phyloP scores from a whole-genome alignment of 30 jellyfish, hydroid and myxozoan species.

The Cassiopea andromeda region DNA sequence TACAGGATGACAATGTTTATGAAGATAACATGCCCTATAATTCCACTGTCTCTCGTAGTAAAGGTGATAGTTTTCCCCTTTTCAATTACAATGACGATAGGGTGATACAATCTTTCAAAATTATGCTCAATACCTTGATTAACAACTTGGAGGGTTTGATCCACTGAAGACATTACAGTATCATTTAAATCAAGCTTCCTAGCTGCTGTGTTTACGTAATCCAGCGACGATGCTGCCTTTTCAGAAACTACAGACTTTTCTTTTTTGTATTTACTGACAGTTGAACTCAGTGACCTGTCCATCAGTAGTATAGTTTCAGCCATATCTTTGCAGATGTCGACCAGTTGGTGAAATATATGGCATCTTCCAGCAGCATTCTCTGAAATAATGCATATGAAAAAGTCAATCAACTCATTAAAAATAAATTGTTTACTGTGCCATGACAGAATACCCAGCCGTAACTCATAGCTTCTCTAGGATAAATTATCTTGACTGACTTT shows the following conservation, averaged over 20 bases:
- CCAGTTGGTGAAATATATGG: conserved; percentile 91
- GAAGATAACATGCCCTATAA: too few relatives aligned
- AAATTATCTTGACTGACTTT: too few relatives aligned
- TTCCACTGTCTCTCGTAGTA: too few relatives aligned
- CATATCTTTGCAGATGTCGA: conserved; percentile 97
- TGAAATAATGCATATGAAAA: conserved; percentile 4
- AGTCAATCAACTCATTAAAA: neutral
- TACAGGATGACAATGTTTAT: too few relatives aligned
- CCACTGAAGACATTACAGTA: conserved; percentile 60
- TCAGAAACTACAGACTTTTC: conserved; percentile 73
- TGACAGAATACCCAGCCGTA: too few relatives aligned
- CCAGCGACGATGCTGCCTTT: conserved; percentile 74
- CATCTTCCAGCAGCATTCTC: conserved; percentile 94
- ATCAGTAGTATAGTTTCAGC: conserved; percentile 85
- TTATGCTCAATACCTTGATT: conserved; percentile 87
- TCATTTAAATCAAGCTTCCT: conserved; percentile 58
- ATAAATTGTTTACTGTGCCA: neutral
- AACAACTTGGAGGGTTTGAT: conserved; percentile 74
- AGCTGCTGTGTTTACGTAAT: conserved; percentile 63
- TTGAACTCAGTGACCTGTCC: conserved; percentile 74
- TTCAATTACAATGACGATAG: too few relatives aligned
- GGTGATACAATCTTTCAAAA: too few relatives aligned
- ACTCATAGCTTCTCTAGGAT: too few relatives aligned
- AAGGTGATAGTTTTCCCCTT: too few relatives aligned
- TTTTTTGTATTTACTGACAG: conserved; percentile 77